Percentiles rank a stretch among this genome's conserved stretches.
Conservation (phyloP, 2,797 vertebrate species). For the Anolis apletophallus region DNA sequence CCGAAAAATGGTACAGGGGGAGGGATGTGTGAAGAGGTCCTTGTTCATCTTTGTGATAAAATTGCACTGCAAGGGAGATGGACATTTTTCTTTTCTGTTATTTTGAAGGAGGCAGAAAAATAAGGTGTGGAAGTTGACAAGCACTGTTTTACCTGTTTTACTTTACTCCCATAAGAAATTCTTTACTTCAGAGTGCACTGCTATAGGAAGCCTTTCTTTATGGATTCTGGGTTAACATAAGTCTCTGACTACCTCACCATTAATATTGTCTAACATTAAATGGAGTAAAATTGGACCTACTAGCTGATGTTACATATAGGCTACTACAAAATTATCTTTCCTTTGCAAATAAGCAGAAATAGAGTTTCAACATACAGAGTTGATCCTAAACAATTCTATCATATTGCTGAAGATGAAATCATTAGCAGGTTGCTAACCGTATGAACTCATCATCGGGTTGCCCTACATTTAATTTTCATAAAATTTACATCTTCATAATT, state of each 20-base stretch:
- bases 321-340: slow-evolving; percentile 8
- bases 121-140: not conserved
- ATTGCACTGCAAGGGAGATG: not conserved
- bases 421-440: not conserved
- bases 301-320: not conserved
- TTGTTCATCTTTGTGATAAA: not conserved
- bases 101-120: not conserved
- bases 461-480: not conserved
- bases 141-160: not conserved
- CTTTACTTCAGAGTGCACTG: not conserved
- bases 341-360: not conserved
- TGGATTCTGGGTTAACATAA: not conserved
- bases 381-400: not conserved
- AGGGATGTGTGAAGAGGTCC: too few relatives aligned
- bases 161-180: not conserved
- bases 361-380: not conserved
- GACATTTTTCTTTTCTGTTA: not conserved
- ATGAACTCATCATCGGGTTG: not conserved
- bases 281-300: not conserved
- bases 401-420: not conserved
- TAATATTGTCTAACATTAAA: not conserved
- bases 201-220: not conserved
- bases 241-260: not conserved
- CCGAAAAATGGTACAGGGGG: too few relatives aligned
- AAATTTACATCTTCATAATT: not conserved